Conservation (phyloP, 2,113 vertebrate genomes). For the Suncus etruscus region DNA sequence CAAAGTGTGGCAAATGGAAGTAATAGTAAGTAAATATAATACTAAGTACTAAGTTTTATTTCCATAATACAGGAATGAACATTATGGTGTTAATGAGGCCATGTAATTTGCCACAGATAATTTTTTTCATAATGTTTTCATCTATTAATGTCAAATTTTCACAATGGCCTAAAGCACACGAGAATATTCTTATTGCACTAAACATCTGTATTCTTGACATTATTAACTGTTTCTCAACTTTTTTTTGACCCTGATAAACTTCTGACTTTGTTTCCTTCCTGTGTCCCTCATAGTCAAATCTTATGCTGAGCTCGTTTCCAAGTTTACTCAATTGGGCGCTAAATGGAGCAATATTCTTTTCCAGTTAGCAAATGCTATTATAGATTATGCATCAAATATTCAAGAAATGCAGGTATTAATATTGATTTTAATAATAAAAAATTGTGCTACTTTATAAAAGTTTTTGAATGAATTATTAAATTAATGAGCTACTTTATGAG, state of each 20-base stretch:
- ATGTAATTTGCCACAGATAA: not conserved
- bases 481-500: not conserved
- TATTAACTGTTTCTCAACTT: not conserved
- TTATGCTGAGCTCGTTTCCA: too few relatives aligned
- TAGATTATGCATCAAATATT: not conserved
- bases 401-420: not conserved
- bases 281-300: too few relatives aligned
- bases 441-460: not conserved
- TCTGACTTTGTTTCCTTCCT: too few relatives aligned
- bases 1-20: not conserved
- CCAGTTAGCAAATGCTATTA: not conserved
- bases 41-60: not conserved
- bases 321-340: too few relatives aligned
- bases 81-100: not conserved
- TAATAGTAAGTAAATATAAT: not conserved
- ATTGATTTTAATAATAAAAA: not conserved
- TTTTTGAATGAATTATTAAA: not conserved
- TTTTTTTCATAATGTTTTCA: not conserved
- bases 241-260: too few relatives aligned
- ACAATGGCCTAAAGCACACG: not conserved
- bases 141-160: not conserved
- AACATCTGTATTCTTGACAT: not conserved
- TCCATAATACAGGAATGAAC: not conserved
- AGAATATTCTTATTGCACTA: not conserved
- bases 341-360: too few relatives aligned